A percentile compares a stretch with the other conserved stretches of the same genome.
Evolutionary conservation across 2,888 invertebrate genomes (phyloP).

Genomic region (Acronicta alni): DNA sequence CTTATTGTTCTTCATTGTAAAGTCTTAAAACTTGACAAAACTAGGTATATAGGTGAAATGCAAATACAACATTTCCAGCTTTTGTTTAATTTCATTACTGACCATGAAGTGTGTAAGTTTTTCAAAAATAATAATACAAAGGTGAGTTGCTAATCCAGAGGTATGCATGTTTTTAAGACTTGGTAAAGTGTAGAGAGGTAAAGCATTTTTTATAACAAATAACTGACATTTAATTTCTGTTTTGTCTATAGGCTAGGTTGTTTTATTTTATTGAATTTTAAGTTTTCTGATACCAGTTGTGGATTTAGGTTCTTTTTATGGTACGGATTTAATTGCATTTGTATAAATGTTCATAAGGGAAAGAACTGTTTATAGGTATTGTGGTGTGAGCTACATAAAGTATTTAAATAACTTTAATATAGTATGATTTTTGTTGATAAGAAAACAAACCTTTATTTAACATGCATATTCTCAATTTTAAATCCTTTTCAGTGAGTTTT

Average conservation of each 20-base stretch:
- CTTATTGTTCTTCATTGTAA: no score
- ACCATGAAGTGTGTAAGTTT: not conserved
- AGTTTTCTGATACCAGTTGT: not conserved
- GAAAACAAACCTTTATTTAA: slow-evolving; percentile 6
- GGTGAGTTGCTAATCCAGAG: slow-evolving; percentile 39
- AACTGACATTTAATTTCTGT: not conserved
- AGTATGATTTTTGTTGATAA: not conserved
- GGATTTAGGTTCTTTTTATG: not conserved
- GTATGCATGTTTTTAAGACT: slow-evolving; percentile 36
- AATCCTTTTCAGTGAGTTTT: slow-evolving; percentile 2
- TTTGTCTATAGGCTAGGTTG: no score
- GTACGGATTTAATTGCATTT: not conserved
- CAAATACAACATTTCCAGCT: slow-evolving; percentile 6
- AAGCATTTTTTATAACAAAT: slow-evolving; percentile 3
- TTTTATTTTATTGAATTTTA: no score
- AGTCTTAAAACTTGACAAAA: slow-evolving; percentile 13
- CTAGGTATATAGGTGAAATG: slow-evolving; percentile 19
- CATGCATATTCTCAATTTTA: slow-evolving; percentile 14
- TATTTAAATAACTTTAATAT: slow-evolving; percentile 10
- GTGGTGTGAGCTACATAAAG: slow-evolving; percentile 8
- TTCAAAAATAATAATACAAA: not conserved
- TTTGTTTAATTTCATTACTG: not conserved
- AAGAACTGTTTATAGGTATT: slow-evolving; percentile 1
- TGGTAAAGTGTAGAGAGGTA: not conserved
- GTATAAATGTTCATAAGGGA: not conserved